Conservation (phyloP, 2,888 invertebrate genomes). For the Brachylomia viminalis region DNA sequence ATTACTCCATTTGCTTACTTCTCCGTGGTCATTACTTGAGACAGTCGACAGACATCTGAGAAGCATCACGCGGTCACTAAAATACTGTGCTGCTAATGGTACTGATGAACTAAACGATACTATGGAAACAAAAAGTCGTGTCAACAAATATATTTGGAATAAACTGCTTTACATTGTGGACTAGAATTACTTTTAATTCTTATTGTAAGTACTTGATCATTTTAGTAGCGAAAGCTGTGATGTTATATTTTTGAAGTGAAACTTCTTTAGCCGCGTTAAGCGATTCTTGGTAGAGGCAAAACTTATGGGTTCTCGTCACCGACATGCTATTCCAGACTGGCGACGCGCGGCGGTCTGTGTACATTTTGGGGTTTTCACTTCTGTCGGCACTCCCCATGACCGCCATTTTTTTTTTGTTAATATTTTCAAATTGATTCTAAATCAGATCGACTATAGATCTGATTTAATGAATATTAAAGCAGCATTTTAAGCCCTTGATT, state of each 20-base stretch:
- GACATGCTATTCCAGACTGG: too few species aligned
- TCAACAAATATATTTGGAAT: slow-evolving; percentile 77
- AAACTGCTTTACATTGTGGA: slow-evolving; percentile 69
- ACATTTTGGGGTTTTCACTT: too few species aligned
- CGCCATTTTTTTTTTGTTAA: slow-evolving; percentile 1
- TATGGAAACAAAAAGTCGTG: slow-evolving; percentile 78
- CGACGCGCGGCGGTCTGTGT: too few species aligned
- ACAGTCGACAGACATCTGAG: slow-evolving; percentile 79
- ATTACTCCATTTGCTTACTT: slow-evolving; percentile 40
- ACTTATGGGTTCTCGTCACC: too few species aligned
- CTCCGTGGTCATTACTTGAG: slow-evolving; percentile 46
- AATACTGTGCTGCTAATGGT: slow-evolving; percentile 80
- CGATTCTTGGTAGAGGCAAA: too few species aligned
- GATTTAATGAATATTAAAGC: slow-evolving; percentile 35
- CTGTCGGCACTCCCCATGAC: too few species aligned
- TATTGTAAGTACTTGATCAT: slow-evolving; percentile 43
- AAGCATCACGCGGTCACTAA: slow-evolving; percentile 77
- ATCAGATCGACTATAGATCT: slow-evolving; percentile 7
- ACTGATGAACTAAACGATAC: slow-evolving; percentile 76
- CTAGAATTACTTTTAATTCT: slow-evolving; percentile 63
- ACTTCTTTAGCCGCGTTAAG: too few species aligned
- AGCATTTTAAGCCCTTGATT: slow-evolving; percentile 50
- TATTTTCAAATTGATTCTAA: slow-evolving; percentile 22
- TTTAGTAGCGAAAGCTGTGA: slow-evolving; percentile 69
- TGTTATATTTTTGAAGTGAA: slow-evolving; percentile 11